Evolutionary conservation across 30 jellyfish, hydroid and myxozoan species (phyloP), one percentile per base, ranked within the genome.

Genomic region (Pseudorhiza aurosa): DNA sequence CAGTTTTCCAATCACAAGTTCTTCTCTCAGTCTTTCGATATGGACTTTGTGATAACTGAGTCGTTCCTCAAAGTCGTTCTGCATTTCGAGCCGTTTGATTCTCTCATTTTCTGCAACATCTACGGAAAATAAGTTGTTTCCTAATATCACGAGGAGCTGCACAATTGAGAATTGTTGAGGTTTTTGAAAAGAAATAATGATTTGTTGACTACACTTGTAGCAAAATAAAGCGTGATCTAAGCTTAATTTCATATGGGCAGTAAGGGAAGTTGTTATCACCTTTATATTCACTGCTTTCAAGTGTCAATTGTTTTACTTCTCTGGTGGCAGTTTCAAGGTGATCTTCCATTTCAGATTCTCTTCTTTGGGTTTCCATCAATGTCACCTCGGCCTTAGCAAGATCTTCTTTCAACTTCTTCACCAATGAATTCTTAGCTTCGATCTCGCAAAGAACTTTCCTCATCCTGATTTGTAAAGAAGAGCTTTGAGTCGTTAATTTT

Each of bases 61-160:
- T 22, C 25, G 53, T 26, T 37, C 30, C 30, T 60, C 75, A 33
- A 60, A 26, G 6, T 14, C 47, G 9, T 30, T 33, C 51, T 60
- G 50, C 53, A 60, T 4, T 60, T 60, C 53, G 22, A 12, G 5
- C 6, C 46, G 49, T 53, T 60, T 21, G 18, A 26, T 29, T 29
- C 75, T 60, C 24, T 60, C 75, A 60, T 60, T 33, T 60, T 60
- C 51, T 26, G 46, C 46, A 8, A 24, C 33, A 1, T 29, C n/a
- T n/a, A n/a, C n/a, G n/a, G n/a, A n/a, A n/a, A n/a, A n/a, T n/a
- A n/a, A n/a, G n/a, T n/a, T n/a, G n/a, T n/a, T n/a, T n/a, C n/a
- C n/a, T n/a, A n/a, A n/a, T n/a, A n/a, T n/a, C n/a, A n/a, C n/a
- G n/a, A n/a, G n/a, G n/a, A n/a, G n/a, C n/a, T n/a, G n/a, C n/a